Base-by-base conservation (phyloP, 2,113 vertebrate genomes). In the Seriola rivoliana region DNA sequence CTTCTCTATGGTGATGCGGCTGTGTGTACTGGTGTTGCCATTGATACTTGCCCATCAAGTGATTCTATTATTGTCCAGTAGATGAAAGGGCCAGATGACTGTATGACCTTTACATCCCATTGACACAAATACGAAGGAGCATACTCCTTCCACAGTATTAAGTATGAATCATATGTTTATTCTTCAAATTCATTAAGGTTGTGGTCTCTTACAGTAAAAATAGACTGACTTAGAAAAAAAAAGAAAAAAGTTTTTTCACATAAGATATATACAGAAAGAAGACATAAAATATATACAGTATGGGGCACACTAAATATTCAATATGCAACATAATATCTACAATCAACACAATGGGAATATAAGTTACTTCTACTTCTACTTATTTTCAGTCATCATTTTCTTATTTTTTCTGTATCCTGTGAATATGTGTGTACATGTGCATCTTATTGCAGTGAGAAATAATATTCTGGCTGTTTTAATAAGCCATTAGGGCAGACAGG, bases 11-110 rank as follows among this genome's bases (percentile, higher is more conserved):
- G 32, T 80, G 60, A 54, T 38, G 75, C 5, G 46, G 36, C 32
- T 50, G 62, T 78, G 42, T 75, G 57, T 74, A n/a, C 14, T 23
- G 4, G 0, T 67, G 82, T 85, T 84, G 82, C 75, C 78, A 85
- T 87, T 59, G 84, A 71, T 63, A 69, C 63, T 3, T 44, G 4
- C 4, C 38, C 29, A 60, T 84, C 46, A 78, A 77, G 75, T 80
- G 58, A 16, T 64, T 67, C 54, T 81, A 0, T 40, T 58, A 40
- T 74, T 71, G 21, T 36, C 16, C 29, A 29, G 29, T 29, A 23
- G 23, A 75, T 82, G 9, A 85, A 68, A 62, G n/a, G 8, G 21
- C 25, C 57, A 80, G n/a, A 71, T 76, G 46, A 81, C 44, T 34
- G 66, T 25, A 50, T 57, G 10, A 71, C 52, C 29, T 90, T 48